Percentiles rank a stretch among this genome's conserved stretches.
phyloP scores from a whole-genome alignment of 1,140 invertebrate species.

The Drosophila bipectinata region DNA sequence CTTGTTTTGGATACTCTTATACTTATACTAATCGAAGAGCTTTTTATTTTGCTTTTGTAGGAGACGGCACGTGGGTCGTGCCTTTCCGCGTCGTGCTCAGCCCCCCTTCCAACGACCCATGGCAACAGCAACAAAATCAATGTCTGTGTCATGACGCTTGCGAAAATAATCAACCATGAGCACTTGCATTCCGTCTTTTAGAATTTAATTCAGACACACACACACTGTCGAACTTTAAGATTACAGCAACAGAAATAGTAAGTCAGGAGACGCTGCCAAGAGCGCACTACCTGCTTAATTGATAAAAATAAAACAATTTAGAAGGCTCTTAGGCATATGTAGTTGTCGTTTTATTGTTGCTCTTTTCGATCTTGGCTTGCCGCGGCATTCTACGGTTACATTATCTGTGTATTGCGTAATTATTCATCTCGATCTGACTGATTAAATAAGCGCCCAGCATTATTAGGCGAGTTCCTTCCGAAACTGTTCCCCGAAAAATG shows the following conservation, averaged over 20 bases:
- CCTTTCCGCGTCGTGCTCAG: neutral
- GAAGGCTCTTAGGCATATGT: constrained; percentile 16
- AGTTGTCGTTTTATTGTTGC: constrained; percentile 25
- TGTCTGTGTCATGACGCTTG: neutral
- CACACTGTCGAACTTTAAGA: neutral
- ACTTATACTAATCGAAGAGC: neutral
- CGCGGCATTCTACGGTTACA: constrained; percentile 4
- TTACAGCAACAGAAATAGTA: neutral
- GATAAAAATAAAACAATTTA: constrained; percentile 7
- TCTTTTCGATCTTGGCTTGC: constrained; percentile 18
- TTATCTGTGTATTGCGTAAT: neutral
- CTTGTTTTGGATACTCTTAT: too few species aligned
- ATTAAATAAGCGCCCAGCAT: constrained; percentile 27
- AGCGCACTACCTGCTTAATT: constrained; percentile 2
- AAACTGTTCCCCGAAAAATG: neutral
- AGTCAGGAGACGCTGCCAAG: constrained; percentile 7
- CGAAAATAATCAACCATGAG: neutral
- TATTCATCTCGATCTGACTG: neutral
- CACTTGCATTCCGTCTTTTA: neutral
- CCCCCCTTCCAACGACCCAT: neutral
- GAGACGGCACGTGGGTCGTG: neutral
- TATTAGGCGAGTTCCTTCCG: constrained; percentile 1
- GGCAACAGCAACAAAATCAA: constrained; percentile 1
- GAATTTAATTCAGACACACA: neutral
- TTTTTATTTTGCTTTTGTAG: neutral